Percentiles rank a stretch among this genome's conserved stretches.
phyloP scores from a whole-genome alignment of 2,888 invertebrate species.

The Coenonympha arcania region DNA sequence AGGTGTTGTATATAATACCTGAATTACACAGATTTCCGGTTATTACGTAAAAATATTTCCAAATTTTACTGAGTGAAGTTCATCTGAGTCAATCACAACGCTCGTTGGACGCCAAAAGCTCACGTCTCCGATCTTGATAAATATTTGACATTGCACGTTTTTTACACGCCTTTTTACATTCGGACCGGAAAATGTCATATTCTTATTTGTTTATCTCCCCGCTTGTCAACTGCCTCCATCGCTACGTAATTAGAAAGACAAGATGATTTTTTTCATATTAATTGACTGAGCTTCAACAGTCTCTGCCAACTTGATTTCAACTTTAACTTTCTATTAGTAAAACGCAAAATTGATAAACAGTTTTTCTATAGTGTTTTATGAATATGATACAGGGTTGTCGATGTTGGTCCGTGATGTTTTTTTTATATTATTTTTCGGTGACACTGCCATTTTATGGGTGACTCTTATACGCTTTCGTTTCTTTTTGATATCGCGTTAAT shows the following conservation, averaged over 20 bases:
- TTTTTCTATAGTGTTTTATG: slow-evolving; percentile 32
- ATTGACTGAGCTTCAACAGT: slow-evolving; percentile 47
- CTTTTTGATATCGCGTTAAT: slow-evolving; percentile 22
- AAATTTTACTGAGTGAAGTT: no score
- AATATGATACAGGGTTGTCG: slow-evolving; percentile 42
- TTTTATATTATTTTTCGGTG: slow-evolving; percentile 55
- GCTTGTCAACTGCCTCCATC: slow-evolving; percentile 61
- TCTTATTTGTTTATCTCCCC: slow-evolving; percentile 67
- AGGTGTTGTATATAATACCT: no score
- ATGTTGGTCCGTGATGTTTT: slow-evolving; percentile 31
- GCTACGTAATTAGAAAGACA: slow-evolving; percentile 66
- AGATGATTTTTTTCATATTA: slow-evolving; percentile 61
- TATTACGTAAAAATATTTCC: no score
- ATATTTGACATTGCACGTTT: slow-evolving; percentile 35
- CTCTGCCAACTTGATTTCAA: slow-evolving; percentile 8
- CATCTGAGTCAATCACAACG: not conserved
- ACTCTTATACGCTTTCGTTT: slow-evolving; percentile 30
- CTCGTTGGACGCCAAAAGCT: slow-evolving; percentile 28
- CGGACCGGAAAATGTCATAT: slow-evolving; percentile 58
- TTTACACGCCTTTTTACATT: slow-evolving; percentile 34
- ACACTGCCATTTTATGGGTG: slow-evolving; percentile 54
- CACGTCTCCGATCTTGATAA: slow-evolving; percentile 41
- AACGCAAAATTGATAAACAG: slow-evolving; percentile 17
- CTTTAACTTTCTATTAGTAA: not conserved
- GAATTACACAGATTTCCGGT: no score